Conservation (phyloP, 2,797 vertebrate genomes). For the Enteromius afrohamiltoni region DNA sequence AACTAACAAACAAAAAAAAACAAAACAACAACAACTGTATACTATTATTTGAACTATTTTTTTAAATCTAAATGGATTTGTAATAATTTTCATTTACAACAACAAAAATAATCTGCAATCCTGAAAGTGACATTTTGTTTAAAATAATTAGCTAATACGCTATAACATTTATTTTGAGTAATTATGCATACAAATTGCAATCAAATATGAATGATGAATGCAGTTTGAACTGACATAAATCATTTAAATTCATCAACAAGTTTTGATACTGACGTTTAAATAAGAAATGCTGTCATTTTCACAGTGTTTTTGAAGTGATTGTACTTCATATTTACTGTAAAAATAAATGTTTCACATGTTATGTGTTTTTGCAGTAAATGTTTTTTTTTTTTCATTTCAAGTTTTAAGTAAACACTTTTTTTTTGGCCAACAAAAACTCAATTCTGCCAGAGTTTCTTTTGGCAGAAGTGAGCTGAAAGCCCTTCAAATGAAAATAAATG, state of each 20-base stretch:
- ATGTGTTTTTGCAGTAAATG: neutral
- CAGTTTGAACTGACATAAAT: neutral
- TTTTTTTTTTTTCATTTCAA: neutral
- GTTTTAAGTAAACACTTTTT: constrained; percentile 22
- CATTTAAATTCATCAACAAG: neutral
- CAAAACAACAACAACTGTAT: too few species aligned
- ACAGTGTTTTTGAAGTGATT: neutral
- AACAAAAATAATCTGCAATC: too few species aligned
- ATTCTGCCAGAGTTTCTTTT: constrained; percentile 54
- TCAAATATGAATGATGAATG: neutral
- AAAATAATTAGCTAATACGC: neutral
- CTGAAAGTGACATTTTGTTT: neutral
- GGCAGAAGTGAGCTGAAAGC: constrained; percentile 45
- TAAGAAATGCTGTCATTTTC: neutral
- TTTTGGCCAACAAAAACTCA: constrained; percentile 26
- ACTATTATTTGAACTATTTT: neutral
- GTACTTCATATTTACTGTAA: neutral
- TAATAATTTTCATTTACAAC: neutral
- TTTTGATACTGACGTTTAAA: neutral
- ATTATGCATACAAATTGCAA: neutral
- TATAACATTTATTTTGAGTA: neutral
- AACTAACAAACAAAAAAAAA: neutral
- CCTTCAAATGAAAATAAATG: constrained; percentile 39
- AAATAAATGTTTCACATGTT: neutral
- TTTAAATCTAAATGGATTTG: neutral